phyloP scores from a whole-genome alignment of 1,140 invertebrate species.

The Carposina sasakii region DNA sequence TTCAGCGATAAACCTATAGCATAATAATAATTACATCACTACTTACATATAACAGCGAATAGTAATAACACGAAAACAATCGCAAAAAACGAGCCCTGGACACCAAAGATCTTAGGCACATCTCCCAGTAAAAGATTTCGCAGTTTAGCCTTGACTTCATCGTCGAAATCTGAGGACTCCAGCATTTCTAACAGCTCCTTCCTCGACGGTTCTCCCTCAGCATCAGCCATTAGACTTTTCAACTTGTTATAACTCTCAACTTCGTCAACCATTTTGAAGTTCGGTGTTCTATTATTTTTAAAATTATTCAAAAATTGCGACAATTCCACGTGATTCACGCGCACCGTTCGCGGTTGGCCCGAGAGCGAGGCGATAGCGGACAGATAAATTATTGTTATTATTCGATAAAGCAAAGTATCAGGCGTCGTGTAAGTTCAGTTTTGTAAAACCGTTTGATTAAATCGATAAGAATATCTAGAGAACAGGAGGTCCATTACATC shows the following conservation, averaged over 20 bases:
- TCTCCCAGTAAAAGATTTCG: conserved; percentile 62
- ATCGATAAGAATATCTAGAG: no score
- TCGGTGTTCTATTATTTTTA: no score
- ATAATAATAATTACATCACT: conserved; percentile 1
- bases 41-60: conserved; percentile 49
- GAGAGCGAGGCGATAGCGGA: no score
- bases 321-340: no score
- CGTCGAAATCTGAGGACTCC: conserved; percentile 69
- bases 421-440: no score
- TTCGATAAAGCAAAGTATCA: no score
- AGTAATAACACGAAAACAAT: conserved; percentile 37
- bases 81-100: conserved; percentile 28
- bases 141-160: conserved; percentile 71
- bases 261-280: background rate
- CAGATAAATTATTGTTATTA: no score
- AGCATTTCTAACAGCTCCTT: conserved; percentile 74
- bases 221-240: conserved; percentile 16
- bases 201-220: conserved; percentile 58
- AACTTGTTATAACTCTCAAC: background rate
- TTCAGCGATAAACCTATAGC: conserved; percentile 4
- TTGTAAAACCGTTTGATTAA: no score
- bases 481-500: no score
- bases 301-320: no score
- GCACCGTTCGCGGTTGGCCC: no score
- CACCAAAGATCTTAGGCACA: conserved; percentile 41